A percentile compares a stretch with the other conserved stretches of the same genome.
Evolutionary conservation across 2,113 vertebrate species (phyloP).

Genomic region (Benitochromis conjunctus): DNA sequence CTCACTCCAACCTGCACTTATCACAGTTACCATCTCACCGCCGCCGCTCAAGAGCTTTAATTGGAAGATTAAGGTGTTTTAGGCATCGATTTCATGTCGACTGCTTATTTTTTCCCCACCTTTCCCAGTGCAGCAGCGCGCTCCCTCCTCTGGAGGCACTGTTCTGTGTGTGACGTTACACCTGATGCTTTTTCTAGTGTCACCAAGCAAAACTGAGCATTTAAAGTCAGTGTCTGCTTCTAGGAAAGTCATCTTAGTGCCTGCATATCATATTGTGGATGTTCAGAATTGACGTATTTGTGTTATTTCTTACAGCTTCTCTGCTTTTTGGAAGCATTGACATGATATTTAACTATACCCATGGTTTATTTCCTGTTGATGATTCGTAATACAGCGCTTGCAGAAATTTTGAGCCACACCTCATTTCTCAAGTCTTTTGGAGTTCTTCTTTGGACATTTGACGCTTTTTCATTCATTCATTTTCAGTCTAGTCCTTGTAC

Average conservation of each 20-base stretch:
- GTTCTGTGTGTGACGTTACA: background rate
- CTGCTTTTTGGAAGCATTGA: background rate
- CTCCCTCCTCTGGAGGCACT: slow-evolving; percentile 34
- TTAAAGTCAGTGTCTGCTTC: background rate
- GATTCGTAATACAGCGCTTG: too few species aligned
- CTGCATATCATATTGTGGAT: background rate
- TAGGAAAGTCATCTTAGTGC: background rate
- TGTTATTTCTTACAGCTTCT: too few species aligned
- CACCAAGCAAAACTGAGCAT: background rate
- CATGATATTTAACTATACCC: background rate
- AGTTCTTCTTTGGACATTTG: too few species aligned
- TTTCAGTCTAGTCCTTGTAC: too few species aligned
- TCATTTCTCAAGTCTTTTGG: too few species aligned
- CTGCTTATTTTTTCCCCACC: background rate
- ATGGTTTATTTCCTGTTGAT: background rate
- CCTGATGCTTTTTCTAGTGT: background rate
- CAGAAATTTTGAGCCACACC: too few species aligned
- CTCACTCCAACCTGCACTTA: slow-evolving; percentile 62
- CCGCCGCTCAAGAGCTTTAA: slow-evolving; percentile 50
- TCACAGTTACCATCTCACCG: slow-evolving; percentile 59
- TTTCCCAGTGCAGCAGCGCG: background rate
- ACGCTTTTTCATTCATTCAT: too few species aligned
- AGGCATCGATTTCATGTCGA: slow-evolving; percentile 57
- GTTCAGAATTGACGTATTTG: too few species aligned
- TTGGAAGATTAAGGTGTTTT: slow-evolving; percentile 68